These are phyloP conservation scores for Stenchaetothrips biformis DNA, from an alignment of 2,888 invertebrate genomes.

Conservation along the genomic window DNA sequence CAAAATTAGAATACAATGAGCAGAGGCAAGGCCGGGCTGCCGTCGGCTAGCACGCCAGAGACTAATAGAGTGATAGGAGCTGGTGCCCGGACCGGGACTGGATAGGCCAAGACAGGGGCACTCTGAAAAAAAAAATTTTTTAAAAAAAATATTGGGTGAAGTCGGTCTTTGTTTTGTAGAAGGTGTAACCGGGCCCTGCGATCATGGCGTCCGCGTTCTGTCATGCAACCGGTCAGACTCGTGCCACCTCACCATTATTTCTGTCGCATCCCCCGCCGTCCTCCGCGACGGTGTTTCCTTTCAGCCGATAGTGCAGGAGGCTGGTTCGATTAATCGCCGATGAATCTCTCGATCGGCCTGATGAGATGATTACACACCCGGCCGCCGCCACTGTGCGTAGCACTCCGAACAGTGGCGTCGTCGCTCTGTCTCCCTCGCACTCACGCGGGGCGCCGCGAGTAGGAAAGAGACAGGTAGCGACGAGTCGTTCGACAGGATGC, in stretches of 20 bases:
- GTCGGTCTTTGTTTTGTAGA: too few relatives aligned
- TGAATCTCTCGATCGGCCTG: background rate
- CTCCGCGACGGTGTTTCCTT: background rate
- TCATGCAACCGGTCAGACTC: too few relatives aligned
- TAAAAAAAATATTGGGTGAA: too few relatives aligned
- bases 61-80: background rate
- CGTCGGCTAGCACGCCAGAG: background rate
- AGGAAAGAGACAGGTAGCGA: background rate
- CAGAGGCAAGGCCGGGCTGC: background rate
- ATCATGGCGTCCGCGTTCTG: background rate
- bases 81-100: background rate
- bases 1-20: constrained; percentile 23
- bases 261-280: background rate
- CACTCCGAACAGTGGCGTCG: background rate
- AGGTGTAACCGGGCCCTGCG: background rate
- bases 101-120: background rate
- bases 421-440: background rate
- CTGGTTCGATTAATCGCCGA: background rate
- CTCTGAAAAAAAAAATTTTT: too few relatives aligned
- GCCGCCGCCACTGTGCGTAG: background rate
- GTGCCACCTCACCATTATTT: background rate
- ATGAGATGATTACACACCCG: constrained; percentile 2
- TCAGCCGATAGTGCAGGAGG: background rate
- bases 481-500: background rate
- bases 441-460: background rate